Evolutionary conservation across 1,140 invertebrate species (phyloP).

Genomic region (Cydia splendana): DNA sequence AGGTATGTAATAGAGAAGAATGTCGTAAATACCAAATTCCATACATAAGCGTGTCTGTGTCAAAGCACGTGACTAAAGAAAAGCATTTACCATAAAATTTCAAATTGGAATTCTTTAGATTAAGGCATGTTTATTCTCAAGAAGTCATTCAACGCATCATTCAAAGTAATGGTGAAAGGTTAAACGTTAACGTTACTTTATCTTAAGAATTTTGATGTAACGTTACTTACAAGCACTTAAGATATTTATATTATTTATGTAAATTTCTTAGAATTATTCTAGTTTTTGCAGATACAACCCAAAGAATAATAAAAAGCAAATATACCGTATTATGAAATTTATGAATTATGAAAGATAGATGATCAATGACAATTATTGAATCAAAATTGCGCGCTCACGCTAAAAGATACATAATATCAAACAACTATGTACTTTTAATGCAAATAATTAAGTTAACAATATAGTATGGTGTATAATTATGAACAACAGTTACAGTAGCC

Average conservation of each 20-base stretch:
- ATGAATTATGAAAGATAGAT: too few relatives aligned
- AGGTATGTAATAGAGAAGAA: background rate
- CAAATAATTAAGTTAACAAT: conserved; percentile 12
- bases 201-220: conserved; percentile 25
- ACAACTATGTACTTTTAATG: conserved; percentile 4
- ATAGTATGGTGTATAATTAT: conserved; percentile 9
- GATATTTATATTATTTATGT: background rate
- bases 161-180: conserved; percentile 2
- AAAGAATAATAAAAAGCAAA: background rate
- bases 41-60: conserved; percentile 13
- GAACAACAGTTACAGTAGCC: conserved; percentile 11
- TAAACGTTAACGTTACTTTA: conserved; percentile 16
- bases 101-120: conserved; percentile 24
- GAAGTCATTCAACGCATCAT: conserved; percentile 3
- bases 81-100: conserved; percentile 28
- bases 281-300: background rate
- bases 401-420: conserved; percentile 17
- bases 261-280: background rate
- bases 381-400: background rate
- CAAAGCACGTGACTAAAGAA: conserved; percentile 4
- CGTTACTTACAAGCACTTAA: background rate
- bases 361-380: background rate
- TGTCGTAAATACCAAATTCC: conserved; percentile 2
- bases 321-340: background rate
- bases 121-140: conserved; percentile 20